These are phyloP conservation scores for Chouioia cunea DNA, from an alignment of 2,888 invertebrate genomes.

Conservation along the genomic window DNA sequence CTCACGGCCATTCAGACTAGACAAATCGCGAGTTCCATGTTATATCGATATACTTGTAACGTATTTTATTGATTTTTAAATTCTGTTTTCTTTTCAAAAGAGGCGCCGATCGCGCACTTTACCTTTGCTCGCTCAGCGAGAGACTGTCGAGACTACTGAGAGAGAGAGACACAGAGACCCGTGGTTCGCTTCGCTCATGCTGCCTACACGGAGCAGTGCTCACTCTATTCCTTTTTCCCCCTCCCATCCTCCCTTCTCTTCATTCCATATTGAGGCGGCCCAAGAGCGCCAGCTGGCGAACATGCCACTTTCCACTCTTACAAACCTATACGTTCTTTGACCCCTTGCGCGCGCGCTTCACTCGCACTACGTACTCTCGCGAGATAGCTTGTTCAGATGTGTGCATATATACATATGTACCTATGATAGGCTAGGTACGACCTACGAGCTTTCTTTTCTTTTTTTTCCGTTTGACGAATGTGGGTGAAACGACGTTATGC, in stretches of 20 bases:
- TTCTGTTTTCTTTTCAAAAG: conserved; percentile 39
- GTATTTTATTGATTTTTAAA: not conserved
- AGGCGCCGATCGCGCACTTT: conserved; percentile 11
- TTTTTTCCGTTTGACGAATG: conserved; percentile 4
- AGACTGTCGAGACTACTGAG: conserved; percentile 15
- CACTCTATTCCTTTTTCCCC: conserved; percentile 1
- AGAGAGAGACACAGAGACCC: conserved; percentile 14
- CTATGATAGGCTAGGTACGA: too few species aligned
- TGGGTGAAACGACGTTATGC: conserved; percentile 3
- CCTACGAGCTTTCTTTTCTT: conserved; percentile 1
- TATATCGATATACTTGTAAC: too few species aligned
- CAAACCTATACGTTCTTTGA: conserved; percentile 62
- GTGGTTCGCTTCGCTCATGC: conserved; percentile 35
- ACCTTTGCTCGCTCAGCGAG: conserved; percentile 13
- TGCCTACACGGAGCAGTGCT: conserved; percentile 8
- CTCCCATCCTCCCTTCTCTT: conserved; percentile 24
- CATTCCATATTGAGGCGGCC: conserved; percentile 13
- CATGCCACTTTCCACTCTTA: conserved; percentile 53
- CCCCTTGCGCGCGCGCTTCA: conserved; percentile 47
- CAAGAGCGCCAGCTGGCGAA: conserved; percentile 66
- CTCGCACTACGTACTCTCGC: conserved; percentile 40
- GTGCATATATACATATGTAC: not conserved
- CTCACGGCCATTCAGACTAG: not conserved
- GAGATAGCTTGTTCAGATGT: too few species aligned
- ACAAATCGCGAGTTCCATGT: not conserved